Evolutionary conservation across 1,140 invertebrate genomes (phyloP), one percentile per base, ranked within the genome.

Genomic region (Calliopsis andreniformis): DNA sequence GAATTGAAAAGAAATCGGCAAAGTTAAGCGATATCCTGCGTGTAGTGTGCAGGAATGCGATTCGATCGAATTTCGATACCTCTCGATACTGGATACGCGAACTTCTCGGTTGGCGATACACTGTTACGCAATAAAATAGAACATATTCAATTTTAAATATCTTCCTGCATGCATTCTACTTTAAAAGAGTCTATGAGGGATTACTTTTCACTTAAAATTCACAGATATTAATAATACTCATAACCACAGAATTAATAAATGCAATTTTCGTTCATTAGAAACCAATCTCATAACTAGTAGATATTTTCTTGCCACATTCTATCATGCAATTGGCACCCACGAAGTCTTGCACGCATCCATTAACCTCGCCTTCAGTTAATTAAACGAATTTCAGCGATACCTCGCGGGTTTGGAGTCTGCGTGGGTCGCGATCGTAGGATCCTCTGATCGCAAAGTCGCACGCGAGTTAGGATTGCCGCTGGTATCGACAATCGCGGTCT

Each of bases 51-150:
- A 64, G 64, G 43, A 62, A 73, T 49, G 66, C 28, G 66, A 53
- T 56, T 78, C 76, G 79, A 84, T 85, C 62, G 67, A 64, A 84
- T 85, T 81, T 79, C 83, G 63, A 73, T 79, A 82, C 42, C 58
- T 51, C 43, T 64, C 72, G 79, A 79, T 55, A 81, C 25, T 45
- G 35, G 80, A 82, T 82, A 82, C 56, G 18, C 30, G 55, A 63
- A 67, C 66, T 62, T 79, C 64, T 68, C 53, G 18, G 61, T 66
- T 25, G 49, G 32, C 25, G 58, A 81, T 68, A 58, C 45, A 28
- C 58, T 0, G 51, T 82, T 73, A 68, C 68, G 68, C 45, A n/a
- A n/a, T n/a, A n/a, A n/a, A n/a, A n/a, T n/a, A n/a, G n/a, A n/a
- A n/a, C n/a, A n/a, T n/a, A n/a, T n/a, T n/a, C n/a, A n/a, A n/a